These are phyloP conservation scores for Drosophila neotestacea DNA, from an alignment of 2,888 invertebrate genomes.

Conservation along the genomic window DNA sequence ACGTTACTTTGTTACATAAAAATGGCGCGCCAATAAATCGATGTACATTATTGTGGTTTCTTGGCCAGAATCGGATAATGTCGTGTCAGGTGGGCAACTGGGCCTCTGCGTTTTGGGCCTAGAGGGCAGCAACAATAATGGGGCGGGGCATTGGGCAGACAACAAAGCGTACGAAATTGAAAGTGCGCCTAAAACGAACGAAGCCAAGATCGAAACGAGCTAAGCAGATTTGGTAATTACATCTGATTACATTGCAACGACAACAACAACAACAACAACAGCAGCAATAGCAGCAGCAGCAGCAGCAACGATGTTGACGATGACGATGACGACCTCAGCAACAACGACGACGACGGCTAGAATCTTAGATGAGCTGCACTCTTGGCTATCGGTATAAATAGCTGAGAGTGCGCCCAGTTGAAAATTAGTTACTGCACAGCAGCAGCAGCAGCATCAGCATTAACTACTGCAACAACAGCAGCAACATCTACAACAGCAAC, in stretches of 20 bases:
- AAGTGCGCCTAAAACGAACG: conserved; percentile 60
- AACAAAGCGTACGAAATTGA: conserved; percentile 70
- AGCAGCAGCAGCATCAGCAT: conserved; percentile 43
- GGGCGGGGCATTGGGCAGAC: conserved; percentile 11
- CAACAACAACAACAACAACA: conserved; percentile 2
- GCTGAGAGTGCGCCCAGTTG: conserved; percentile 66
- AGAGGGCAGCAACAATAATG: neutral
- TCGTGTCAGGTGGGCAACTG: conserved; percentile 46
- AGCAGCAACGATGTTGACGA: conserved; percentile 3
- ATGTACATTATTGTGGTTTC: conserved; percentile 38
- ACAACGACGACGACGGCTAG: conserved; percentile 48
- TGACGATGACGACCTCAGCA: conserved; percentile 24
- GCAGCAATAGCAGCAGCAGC: neutral
- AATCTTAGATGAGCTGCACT: conserved; percentile 64
- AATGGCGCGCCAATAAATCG: conserved; percentile 65
- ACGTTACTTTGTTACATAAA: conserved; percentile 47
- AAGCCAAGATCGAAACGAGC: conserved; percentile 30
- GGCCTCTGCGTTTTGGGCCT: neutral
- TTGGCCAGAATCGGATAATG: conserved; percentile 25
- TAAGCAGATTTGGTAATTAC: conserved; percentile 73
- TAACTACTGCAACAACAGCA: conserved; percentile 13
- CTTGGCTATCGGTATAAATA: conserved; percentile 66
- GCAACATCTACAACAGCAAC: conserved; percentile 9
- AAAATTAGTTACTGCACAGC: conserved; percentile 74
- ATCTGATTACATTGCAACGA: conserved; percentile 66